Evolutionary conservation across 2,797 vertebrate species (phyloP).

Genomic region (Aplochiton taeniatus): DNA sequence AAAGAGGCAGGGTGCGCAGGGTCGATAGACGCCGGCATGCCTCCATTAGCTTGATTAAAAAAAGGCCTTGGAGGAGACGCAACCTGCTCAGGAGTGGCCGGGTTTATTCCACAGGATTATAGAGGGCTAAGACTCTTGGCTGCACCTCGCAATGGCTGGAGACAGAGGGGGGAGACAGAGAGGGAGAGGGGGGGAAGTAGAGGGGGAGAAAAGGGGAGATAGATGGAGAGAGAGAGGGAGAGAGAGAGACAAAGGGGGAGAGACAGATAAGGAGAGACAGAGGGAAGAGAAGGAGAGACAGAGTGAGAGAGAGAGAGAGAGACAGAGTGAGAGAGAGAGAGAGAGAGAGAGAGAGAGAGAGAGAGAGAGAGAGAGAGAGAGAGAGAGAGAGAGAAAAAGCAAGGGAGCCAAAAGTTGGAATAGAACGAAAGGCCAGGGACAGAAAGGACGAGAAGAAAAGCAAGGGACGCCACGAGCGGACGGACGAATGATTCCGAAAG

Average conservation of each 20-base stretch:
- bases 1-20: slow-evolving; percentile 78
- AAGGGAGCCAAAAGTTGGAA: slow-evolving; percentile 15
- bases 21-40: slow-evolving; percentile 90
- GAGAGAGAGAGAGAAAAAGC: neutral
- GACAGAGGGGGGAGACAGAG: neutral
- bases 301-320: slow-evolving; percentile 4
- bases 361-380: slow-evolving; percentile 8
- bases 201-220: neutral
- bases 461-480: slow-evolving; percentile 21
- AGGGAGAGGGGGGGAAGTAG: neutral
- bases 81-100: slow-evolving; percentile 78
- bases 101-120: slow-evolving; percentile 88
- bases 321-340: slow-evolving; percentile 9
- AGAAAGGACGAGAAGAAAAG: slow-evolving; percentile 70
- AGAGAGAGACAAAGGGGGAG: neutral
- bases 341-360: neutral
- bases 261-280: slow-evolving; percentile 19
- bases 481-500: too few relatives aligned
- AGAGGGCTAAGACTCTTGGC: slow-evolving; percentile 74
- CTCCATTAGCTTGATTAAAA: slow-evolving; percentile 94
- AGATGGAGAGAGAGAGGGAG: slow-evolving; percentile 5
- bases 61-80: slow-evolving; percentile 62
- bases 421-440: neutral
- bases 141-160: neutral
- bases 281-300: slow-evolving; percentile 1